Base-by-base conservation (phyloP, 37 sponge, comb jelly and placozoan genomes). In the Spongilla lacustris region DNA sequence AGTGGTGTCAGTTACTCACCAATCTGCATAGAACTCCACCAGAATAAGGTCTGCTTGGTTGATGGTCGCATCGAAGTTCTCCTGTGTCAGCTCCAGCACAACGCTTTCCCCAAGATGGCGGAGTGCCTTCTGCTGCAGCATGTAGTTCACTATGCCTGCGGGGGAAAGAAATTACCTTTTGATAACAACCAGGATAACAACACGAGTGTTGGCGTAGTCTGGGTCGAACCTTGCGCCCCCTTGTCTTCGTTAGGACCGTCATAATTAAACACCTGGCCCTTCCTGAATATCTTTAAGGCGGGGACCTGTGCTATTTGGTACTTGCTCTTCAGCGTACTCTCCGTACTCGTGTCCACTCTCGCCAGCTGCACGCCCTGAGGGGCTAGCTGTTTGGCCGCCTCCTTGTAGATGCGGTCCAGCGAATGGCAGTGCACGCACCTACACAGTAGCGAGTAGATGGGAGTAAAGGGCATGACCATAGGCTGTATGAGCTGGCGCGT, bases 1-100 rank as follows among this genome's bases (percentile, higher is more conserved):
- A 46, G 8, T 46, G 46, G 46, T 46, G 4, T 46, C 46, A 4
- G n/a, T n/a, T n/a, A 79, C 85, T 50, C 78, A 97, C 98, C 95
- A 93, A 25, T 94, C 95, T 29, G 98, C 95, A 67, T 92, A 97
- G 86, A 97, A 97, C 84, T 97, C 98, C 34, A 97, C 98, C 75
- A 97, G 83, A 2, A 91, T 86, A 0, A 94, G 76, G 29, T 92
- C 89, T 0, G 82, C 48, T 5, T 66, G 35, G 32, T 74, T 83
- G 34, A 93, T 82, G 28, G 82, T 90, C 28, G 88, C 89, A 50
- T 88, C 87, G 76, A 97, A 97, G 85, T 90, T 95, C 14, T 82
- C 93, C 72, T 79, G 85, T 0, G 93, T 92, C 69, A 97, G 87
- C 21, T 49, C 85, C 46, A 97, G 69, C 34, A 94, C 95, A 21